phyloP scores from a whole-genome alignment of 64 coral and sea anemone species.

The Dendronephthya gigantea region DNA sequence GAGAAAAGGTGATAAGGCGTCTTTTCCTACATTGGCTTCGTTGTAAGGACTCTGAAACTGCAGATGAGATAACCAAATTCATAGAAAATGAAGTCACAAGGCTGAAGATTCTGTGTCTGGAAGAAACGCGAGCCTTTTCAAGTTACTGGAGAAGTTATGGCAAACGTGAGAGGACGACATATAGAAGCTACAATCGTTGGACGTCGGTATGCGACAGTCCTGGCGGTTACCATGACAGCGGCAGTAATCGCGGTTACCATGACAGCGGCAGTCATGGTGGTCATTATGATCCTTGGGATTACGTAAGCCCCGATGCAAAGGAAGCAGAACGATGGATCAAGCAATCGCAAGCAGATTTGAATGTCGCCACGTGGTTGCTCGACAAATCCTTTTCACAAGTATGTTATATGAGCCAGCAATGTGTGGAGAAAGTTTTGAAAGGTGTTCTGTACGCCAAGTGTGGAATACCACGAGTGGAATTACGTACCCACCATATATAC shows the following conservation, averaged over 20 bases:
- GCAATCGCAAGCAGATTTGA: not conserved
- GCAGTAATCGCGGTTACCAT: not conserved
- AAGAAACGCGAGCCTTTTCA: not conserved
- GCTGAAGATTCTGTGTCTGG: not conserved
- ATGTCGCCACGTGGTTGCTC: not conserved
- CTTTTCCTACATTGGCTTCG: not conserved
- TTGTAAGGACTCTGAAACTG: not conserved
- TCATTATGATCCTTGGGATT: not conserved
- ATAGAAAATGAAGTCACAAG: not conserved
- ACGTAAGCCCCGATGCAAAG: not conserved
- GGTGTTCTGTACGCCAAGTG: not conserved
- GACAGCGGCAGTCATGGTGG: not conserved
- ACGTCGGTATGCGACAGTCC: too few species aligned
- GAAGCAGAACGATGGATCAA: not conserved
- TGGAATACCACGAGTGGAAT: not conserved
- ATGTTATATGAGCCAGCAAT: not conserved
- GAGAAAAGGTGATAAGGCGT: not conserved
- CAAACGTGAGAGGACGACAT: not conserved
- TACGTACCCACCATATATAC: not conserved
- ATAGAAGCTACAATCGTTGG: not conserved
- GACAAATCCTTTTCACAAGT: not conserved
- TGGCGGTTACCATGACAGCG: too few species aligned
- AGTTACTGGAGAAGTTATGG: not conserved
- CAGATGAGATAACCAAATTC: not conserved
- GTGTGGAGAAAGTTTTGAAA: not conserved